These are phyloP conservation scores for Amphiura filiformis DNA, from an alignment of 35 echinoderm and acorn worm species.

Conservation along the genomic window DNA sequence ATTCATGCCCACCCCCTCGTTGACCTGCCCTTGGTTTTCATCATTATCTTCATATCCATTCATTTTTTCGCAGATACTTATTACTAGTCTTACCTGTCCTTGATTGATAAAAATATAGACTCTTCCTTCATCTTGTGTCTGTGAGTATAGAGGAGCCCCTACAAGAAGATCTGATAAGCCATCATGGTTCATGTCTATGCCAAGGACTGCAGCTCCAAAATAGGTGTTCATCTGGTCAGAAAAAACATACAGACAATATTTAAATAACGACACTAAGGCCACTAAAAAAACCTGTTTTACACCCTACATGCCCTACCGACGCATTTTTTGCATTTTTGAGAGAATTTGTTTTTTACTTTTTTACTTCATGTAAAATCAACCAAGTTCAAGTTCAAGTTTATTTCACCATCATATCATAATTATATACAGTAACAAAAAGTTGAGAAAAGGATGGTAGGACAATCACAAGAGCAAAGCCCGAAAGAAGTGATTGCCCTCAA, in stretches of 20 bases:
- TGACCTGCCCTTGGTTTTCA: too few species aligned
- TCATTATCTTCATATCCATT: too few species aligned
- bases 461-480: too few species aligned
- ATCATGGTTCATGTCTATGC: slow-evolving; percentile 78
- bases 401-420: too few species aligned
- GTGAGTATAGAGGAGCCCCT: slow-evolving; percentile 82
- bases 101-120: slow-evolving; percentile 95
- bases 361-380: background rate
- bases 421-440: too few species aligned
- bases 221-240: slow-evolving; percentile 81
- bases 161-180: slow-evolving; percentile 82
- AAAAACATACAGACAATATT: background rate
- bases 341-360: background rate
- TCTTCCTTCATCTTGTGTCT: slow-evolving; percentile 73
- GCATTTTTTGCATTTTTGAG: background rate
- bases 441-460: too few species aligned
- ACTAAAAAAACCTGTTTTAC: background rate
- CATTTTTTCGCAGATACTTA: too few species aligned
- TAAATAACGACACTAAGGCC: background rate
- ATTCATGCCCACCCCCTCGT: too few species aligned
- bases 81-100: slow-evolving; percentile 56
- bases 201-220: slow-evolving; percentile 85
- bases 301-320: background rate
- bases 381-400: too few species aligned
- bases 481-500: too few species aligned